Conservation (phyloP, 1,140 invertebrate genomes). For the Colletes gigas region DNA sequence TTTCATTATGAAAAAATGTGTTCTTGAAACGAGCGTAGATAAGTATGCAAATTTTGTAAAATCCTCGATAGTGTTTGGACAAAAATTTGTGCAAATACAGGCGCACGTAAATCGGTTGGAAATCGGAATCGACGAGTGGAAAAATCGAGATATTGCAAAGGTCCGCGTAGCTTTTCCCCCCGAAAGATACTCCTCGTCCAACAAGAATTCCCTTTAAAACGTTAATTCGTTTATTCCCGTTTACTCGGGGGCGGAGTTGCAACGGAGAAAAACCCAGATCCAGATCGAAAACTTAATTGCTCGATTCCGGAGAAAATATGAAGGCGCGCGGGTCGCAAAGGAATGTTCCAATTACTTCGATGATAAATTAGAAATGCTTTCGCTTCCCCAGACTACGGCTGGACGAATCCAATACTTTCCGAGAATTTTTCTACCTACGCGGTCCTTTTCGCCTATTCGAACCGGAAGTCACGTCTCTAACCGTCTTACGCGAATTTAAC, state of each 20-base stretch:
- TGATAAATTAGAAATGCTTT: constrained; percentile 31
- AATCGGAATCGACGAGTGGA: not conserved
- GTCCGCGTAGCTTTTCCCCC: not conserved
- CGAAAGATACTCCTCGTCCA: not conserved
- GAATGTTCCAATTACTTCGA: constrained; percentile 5
- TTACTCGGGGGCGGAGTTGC: not conserved
- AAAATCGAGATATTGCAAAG: not conserved
- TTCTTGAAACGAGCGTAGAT: too few relatives aligned
- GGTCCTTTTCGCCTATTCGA: too few relatives aligned
- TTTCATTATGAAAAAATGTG: too few relatives aligned
- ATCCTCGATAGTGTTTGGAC: too few relatives aligned
- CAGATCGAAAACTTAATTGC: not conserved
- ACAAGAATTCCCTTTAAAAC: not conserved
- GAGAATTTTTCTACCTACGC: not conserved
- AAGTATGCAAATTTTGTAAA: too few relatives aligned
- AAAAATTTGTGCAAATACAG: too few relatives aligned
- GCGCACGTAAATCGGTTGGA: not conserved
- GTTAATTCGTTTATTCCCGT: not conserved
- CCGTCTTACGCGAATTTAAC: not conserved
- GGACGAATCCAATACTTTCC: not conserved
- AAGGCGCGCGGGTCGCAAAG: not conserved
- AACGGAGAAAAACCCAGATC: not conserved
- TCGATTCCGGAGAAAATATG: not conserved
- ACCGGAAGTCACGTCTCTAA: not conserved
- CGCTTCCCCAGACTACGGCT: not conserved